These are phyloP conservation scores for Cromileptes altivelis DNA, from an alignment of 2,113 vertebrate species.

Conservation along the genomic window DNA sequence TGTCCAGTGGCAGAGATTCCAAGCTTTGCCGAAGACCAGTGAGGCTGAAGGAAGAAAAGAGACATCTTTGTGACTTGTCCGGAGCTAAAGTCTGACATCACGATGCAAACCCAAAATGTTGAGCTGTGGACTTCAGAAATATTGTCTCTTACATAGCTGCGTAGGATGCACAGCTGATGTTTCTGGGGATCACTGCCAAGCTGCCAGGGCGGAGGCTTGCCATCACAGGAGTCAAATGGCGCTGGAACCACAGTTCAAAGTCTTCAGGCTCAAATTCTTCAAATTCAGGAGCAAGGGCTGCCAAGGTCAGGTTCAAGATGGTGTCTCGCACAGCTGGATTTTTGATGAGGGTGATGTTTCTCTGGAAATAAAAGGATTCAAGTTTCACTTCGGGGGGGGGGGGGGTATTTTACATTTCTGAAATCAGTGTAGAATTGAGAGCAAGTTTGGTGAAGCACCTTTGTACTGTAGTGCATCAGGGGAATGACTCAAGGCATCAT, in stretches of 20 bases:
- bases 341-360: slow-evolving; percentile 31
- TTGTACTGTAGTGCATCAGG: no score
- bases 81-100: background rate
- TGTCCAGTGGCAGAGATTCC: slow-evolving; percentile 8
- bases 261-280: slow-evolving; percentile 45
- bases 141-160: slow-evolving; percentile 54
- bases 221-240: slow-evolving; percentile 51
- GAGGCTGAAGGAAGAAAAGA: slow-evolving; percentile 24
- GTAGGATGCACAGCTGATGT: slow-evolving; percentile 69
- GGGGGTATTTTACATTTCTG: no score
- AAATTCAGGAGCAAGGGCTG: slow-evolving; percentile 53
- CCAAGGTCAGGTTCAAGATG: slow-evolving; percentile 67
- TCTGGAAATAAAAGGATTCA: slow-evolving; percentile 20
- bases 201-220: slow-evolving; percentile 45
- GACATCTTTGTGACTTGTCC: background rate
- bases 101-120: background rate
- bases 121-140: background rate
- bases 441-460: no score
- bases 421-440: no score
- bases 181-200: slow-evolving; percentile 55
- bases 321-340: slow-evolving; percentile 36
- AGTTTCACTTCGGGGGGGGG: background rate
- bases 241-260: slow-evolving; percentile 66
- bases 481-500: no score
- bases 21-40: slow-evolving; percentile 24